Evolutionary conservation across 2,888 invertebrate genomes (phyloP).

Genomic region (Rhaphigaster nebulosa): DNA sequence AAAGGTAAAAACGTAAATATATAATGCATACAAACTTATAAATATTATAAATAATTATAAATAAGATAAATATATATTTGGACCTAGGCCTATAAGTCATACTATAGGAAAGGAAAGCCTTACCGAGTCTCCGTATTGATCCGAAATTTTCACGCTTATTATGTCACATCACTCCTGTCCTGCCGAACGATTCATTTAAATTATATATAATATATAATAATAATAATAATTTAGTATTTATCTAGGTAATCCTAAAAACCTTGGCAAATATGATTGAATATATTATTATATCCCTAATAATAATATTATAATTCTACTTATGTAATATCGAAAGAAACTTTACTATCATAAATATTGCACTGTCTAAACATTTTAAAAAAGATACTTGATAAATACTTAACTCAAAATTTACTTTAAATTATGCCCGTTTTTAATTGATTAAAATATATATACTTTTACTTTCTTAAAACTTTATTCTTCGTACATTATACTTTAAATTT

Average conservation of each 20-base stretch:
- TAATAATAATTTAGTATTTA: not conserved
- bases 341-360: too few species aligned
- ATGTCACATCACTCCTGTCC: not conserved
- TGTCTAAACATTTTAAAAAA: too few species aligned
- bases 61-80: not conserved
- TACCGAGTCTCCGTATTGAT: not conserved
- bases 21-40: too few species aligned
- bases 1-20: too few species aligned
- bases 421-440: too few species aligned
- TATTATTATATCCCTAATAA: not conserved
- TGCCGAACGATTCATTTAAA: not conserved
- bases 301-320: not conserved
- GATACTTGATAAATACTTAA: too few species aligned
- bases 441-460: too few species aligned
- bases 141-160: not conserved
- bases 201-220: not conserved
- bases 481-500: too few species aligned
- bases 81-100: not conserved
- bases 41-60: too few species aligned
- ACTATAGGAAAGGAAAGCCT: not conserved
- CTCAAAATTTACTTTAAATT: too few species aligned
- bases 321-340: not conserved
- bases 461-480: too few species aligned
- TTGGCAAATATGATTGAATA: not conserved
- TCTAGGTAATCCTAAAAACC: not conserved